phyloP scores from a whole-genome alignment of 2,888 invertebrate genomes.

The Zonitis immaculata region DNA sequence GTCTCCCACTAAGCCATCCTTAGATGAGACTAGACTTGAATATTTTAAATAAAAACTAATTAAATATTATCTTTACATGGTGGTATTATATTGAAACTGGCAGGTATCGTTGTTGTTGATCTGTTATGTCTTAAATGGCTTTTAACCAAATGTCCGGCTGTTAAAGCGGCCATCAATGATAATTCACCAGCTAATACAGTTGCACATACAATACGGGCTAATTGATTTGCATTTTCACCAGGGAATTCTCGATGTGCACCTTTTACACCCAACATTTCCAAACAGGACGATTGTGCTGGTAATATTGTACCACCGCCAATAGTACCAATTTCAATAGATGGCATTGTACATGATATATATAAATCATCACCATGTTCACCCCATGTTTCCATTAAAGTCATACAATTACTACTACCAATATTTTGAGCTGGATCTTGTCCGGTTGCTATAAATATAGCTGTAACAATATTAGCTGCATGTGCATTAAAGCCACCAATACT shows the following conservation, averaged over 20 bases:
- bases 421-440: slow-evolving; percentile 98
- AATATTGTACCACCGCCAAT: slow-evolving; percentile 92
- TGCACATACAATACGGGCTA: slow-evolving; percentile 86
- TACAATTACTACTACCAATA: slow-evolving; percentile 90
- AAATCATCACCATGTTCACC: slow-evolving; percentile 74
- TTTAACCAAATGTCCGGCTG: slow-evolving; percentile 92
- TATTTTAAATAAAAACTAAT: not conserved
- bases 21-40: not conserved
- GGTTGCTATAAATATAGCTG: slow-evolving; percentile 93
- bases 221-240: slow-evolving; percentile 79
- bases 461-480: slow-evolving; percentile 96
- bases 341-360: slow-evolving; percentile 94
- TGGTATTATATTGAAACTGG: slow-evolving; percentile 22
- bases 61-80: slow-evolving; percentile 13
- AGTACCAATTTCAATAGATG: slow-evolving; percentile 93
- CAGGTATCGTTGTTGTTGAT: slow-evolving; percentile 49
- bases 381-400: slow-evolving; percentile 86
- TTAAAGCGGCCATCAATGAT: slow-evolving; percentile 91
- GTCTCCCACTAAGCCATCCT: not conserved
- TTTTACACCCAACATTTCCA: slow-evolving; percentile 78
- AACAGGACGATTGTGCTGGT: slow-evolving; percentile 82
- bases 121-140: slow-evolving; percentile 94
- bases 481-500: slow-evolving; percentile 80
- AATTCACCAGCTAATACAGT: slow-evolving; percentile 95
- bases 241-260: slow-evolving; percentile 67